Evolutionary conservation across 2,113 vertebrate genomes (phyloP).

Genomic region (Dromiciops gliroides): DNA sequence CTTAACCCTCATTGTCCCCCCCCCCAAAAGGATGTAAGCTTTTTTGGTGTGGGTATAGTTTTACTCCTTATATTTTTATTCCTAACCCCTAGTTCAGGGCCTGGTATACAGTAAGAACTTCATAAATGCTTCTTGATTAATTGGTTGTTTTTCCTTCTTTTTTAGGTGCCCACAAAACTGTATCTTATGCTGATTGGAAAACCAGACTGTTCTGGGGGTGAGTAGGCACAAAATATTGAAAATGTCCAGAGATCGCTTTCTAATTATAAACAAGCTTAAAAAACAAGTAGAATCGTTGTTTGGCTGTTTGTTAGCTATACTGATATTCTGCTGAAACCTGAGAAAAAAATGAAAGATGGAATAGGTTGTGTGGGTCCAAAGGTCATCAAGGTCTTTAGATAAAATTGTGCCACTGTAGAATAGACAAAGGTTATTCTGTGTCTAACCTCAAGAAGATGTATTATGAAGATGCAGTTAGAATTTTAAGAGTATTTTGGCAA

Average conservation of each 20-base stretch:
- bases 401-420: conserved; percentile 4
- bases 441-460: conserved; percentile 9
- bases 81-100: neutral
- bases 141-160: neutral
- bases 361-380: conserved; percentile 17
- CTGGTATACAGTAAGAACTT: neutral
- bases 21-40: neutral
- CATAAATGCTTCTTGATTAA: neutral
- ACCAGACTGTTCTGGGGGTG: neutral
- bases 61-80: neutral
- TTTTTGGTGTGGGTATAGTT: neutral
- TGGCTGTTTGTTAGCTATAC: neutral
- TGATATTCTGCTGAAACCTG: neutral
- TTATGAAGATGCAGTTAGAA: neutral
- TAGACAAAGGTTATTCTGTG: neutral
- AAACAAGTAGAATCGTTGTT: neutral
- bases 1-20: too few species aligned
- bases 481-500: neutral
- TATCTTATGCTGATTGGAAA: neutral
- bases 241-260: neutral
- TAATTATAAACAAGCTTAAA: neutral
- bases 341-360: neutral
- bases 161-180: neutral
- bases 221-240: conserved; percentile 5
- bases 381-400: neutral